These are phyloP conservation scores for Diorhabda carinulata DNA, from an alignment of 1,140 invertebrate genomes.

Conservation along the genomic window DNA sequence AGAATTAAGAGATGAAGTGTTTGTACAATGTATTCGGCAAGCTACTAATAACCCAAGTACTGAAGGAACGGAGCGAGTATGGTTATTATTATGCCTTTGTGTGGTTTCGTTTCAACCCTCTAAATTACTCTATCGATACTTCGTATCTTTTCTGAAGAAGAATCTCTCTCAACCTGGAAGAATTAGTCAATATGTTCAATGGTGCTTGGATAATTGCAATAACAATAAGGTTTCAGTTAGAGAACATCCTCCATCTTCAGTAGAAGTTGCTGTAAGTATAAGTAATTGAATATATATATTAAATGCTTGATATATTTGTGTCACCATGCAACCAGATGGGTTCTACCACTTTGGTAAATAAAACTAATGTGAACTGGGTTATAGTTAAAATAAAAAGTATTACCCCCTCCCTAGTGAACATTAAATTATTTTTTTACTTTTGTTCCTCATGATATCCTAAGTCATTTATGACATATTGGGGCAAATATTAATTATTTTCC, in stretches of 20 bases:
- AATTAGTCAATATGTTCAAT: constrained; percentile 82
- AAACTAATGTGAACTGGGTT: no score
- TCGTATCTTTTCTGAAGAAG: constrained; percentile 74
- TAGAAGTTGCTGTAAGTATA: constrained; percentile 81
- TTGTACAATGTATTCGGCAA: constrained; percentile 83
- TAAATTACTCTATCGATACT: constrained; percentile 78
- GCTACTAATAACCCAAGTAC: constrained; percentile 79
- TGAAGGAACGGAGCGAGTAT: constrained; percentile 77
- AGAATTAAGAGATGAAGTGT: constrained; percentile 83
- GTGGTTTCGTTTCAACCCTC: constrained; percentile 90
- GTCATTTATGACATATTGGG: no score
- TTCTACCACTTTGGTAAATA: no score
- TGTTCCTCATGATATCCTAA: no score
- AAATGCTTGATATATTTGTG: no score
- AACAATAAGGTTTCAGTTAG: constrained; percentile 78
- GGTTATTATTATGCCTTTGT: constrained; percentile 83
- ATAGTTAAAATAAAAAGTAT: no score
- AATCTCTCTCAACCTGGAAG: constrained; percentile 67
- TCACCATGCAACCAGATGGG: no score
- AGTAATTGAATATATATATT: background rate
- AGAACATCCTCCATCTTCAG: constrained; percentile 82
- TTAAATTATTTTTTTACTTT: no score
- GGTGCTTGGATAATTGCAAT: constrained; percentile 90
- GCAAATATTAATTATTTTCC: background rate
- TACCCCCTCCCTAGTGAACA: no score